These are phyloP conservation scores for Galaxea fascicularis DNA, from an alignment of 92 coral and sea anemone species.

Conservation along the genomic window DNA sequence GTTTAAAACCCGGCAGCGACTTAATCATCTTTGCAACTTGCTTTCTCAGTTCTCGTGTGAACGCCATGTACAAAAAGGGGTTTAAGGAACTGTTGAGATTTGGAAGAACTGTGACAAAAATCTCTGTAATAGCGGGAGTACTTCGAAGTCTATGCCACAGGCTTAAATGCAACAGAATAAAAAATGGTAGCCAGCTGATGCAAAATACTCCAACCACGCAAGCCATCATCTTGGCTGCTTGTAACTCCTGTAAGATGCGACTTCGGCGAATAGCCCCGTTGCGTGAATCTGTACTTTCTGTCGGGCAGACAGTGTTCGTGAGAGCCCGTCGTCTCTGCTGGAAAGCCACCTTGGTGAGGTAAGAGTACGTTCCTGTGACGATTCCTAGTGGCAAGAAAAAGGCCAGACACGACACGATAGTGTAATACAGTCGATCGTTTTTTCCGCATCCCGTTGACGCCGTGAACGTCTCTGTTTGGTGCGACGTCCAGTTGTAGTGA, in stretches of 20 bases:
- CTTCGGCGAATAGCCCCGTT: constrained; percentile 47
- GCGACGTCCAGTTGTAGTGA: constrained; percentile 74
- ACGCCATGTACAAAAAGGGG: constrained; percentile 81
- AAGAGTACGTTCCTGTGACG: constrained; percentile 70
- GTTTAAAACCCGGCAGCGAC: constrained; percentile 6
- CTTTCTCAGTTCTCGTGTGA: constrained; percentile 79
- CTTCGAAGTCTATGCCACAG: constrained; percentile 63
- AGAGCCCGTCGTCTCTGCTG: constrained; percentile 66
- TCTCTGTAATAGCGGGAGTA: constrained; percentile 1
- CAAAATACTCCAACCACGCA: constrained; percentile 79
- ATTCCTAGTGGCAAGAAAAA: constrained; percentile 76
- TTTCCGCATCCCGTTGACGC: constrained; percentile 53
- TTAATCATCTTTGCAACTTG: constrained; percentile 31
- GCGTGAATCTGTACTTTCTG: constrained; percentile 22
- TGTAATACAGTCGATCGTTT: constrained; percentile 73
- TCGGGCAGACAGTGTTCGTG: constrained; percentile 45
- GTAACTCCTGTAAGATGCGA: constrained; percentile 75
- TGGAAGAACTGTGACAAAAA: constrained; percentile 73
- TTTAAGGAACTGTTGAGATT: constrained; percentile 80
- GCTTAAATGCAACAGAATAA: constrained; percentile 67
- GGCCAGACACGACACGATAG: constrained; percentile 72
- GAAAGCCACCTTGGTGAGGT: constrained; percentile 76
- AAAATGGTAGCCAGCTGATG: constrained; percentile 83
- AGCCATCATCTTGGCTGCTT: constrained; percentile 85
- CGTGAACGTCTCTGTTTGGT: constrained; percentile 61